These are phyloP conservation scores for Trissolcus brochymenae DNA, from an alignment of 2,888 invertebrate species.

Conservation along the genomic window DNA sequence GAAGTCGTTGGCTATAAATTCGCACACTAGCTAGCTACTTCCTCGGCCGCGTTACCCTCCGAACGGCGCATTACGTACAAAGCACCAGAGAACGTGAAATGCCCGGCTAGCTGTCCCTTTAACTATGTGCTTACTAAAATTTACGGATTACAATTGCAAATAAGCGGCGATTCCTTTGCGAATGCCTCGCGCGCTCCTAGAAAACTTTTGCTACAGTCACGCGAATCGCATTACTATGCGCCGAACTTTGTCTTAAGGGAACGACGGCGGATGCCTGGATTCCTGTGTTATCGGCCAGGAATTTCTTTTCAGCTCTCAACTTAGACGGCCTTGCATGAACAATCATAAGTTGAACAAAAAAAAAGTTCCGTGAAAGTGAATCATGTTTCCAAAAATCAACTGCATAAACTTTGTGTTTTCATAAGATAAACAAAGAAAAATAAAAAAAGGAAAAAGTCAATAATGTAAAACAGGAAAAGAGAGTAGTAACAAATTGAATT, in stretches of 20 bases:
- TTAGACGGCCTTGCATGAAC: neutral
- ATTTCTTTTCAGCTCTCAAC: constrained; percentile 1
- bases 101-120: constrained; percentile 59
- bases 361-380: no score
- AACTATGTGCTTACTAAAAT: constrained; percentile 63
- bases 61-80: constrained; percentile 42
- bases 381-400: no score
- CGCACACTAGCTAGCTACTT: constrained; percentile 35
- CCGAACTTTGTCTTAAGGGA: constrained; percentile 54
- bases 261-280: constrained; percentile 18
- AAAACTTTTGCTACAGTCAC: constrained; percentile 53
- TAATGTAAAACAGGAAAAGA: no score
- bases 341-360: no score
- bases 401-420: no score
- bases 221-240: constrained; percentile 54
- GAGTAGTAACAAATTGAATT: no score
- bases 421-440: no score
- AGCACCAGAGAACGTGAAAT: constrained; percentile 48
- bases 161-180: constrained; percentile 54
- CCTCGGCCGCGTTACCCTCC: constrained; percentile 36
- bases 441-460: no score
- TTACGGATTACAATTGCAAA: constrained; percentile 64
- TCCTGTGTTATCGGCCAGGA: constrained; percentile 36
- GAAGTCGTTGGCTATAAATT: constrained; percentile 45
- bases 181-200: constrained; percentile 46